Conservation (phyloP, 2,888 invertebrate species). For the Philonicus albiceps region DNA sequence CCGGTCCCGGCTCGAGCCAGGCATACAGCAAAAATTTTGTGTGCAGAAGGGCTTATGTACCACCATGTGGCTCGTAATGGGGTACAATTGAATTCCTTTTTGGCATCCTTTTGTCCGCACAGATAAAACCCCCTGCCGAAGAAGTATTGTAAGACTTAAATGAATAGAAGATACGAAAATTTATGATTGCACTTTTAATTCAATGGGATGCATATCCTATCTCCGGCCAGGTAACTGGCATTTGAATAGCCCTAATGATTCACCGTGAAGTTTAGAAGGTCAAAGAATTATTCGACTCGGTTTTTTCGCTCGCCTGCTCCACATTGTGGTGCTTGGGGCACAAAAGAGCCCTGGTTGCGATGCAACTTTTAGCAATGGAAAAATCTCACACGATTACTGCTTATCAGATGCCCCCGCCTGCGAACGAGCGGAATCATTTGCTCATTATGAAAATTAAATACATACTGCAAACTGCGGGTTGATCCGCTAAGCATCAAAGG, state of each 20-base stretch:
- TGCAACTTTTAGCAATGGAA: conserved; percentile 12
- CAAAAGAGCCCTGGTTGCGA: neutral
- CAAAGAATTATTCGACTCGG: conserved; percentile 3
- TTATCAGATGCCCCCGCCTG: neutral
- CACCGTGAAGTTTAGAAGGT: conserved; percentile 21
- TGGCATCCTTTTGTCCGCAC: conserved; percentile 29
- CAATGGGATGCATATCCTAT: conserved; percentile 35
- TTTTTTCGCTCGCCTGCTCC: conserved; percentile 2
- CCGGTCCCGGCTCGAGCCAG: neutral
- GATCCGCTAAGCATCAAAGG: neutral
- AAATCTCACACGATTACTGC: neutral
- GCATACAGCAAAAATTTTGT: neutral
- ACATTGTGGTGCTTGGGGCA: conserved; percentile 5
- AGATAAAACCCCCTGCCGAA: conserved; percentile 26
- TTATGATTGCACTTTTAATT: conserved; percentile 37
- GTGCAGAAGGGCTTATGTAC: neutral
- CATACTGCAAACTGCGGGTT: neutral
- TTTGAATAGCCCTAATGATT: conserved; percentile 17
- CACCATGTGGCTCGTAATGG: neutral
- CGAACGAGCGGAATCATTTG: neutral
- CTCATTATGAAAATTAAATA: neutral
- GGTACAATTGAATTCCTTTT: conserved; percentile 30
- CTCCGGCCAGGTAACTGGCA: conserved; percentile 13
- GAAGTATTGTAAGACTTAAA: conserved; percentile 29
- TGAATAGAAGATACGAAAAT: conserved; percentile 35